Evolutionary conservation across 2,797 vertebrate species (phyloP).

Genomic region (Uromys caudimaculatus): DNA sequence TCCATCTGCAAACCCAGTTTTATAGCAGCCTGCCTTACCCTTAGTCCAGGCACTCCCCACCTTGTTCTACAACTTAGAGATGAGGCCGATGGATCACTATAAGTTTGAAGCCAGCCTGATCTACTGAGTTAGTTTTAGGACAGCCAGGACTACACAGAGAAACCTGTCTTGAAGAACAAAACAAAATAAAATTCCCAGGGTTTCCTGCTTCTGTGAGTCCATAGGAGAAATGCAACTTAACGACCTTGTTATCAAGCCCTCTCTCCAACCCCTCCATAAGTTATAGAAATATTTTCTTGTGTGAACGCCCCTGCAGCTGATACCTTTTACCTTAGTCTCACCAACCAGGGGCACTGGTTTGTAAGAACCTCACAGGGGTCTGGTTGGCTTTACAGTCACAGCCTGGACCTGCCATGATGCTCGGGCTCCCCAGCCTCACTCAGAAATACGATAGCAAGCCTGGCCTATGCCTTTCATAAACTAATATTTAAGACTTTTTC

Average conservation of each 20-base stretch:
- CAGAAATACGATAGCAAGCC: neutral
- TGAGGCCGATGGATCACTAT: constrained; percentile 82
- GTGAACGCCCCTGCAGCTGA: neutral
- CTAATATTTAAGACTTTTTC: neutral
- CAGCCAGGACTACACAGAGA: neutral
- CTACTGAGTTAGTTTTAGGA: neutral
- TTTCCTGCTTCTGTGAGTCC: constrained; percentile 97
- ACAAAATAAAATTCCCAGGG: constrained; percentile 92
- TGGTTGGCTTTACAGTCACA: neutral
- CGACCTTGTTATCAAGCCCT: constrained; percentile 98
- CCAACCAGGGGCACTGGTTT: neutral
- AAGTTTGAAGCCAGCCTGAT: neutral
- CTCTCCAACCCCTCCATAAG: constrained; percentile 97
- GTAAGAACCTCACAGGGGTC: neutral
- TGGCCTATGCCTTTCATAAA: neutral
- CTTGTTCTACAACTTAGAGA: constrained; percentile 99
- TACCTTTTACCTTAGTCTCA: neutral
- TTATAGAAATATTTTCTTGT: constrained; percentile 96
- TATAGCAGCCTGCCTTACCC: constrained; percentile 97
- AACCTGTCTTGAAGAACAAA: neutral
- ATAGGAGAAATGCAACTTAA: constrained; percentile 95
- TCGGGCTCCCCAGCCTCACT: neutral
- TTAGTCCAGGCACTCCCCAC: constrained; percentile 96
- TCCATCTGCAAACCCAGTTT: constrained; percentile 97
- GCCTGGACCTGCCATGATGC: neutral